These are phyloP conservation scores for Drosophila melanica DNA, from an alignment of 1,140 invertebrate species.

Conservation along the genomic window DNA sequence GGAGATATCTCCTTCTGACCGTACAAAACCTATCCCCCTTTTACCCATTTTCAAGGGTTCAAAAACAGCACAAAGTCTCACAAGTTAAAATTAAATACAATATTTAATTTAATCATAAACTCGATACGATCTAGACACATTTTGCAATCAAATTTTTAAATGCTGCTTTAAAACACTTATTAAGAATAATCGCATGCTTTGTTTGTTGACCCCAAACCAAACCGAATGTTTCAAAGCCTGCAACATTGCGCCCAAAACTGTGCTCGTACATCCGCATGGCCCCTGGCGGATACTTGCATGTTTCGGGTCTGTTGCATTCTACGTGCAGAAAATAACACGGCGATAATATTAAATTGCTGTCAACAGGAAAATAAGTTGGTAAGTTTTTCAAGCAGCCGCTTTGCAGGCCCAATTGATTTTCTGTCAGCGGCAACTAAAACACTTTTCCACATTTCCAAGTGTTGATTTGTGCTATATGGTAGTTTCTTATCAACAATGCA, in stretches of 20 bases:
- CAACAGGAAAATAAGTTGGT: conserved; percentile 80
- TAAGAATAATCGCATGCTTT: conserved; percentile 1
- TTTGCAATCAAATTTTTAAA: no score
- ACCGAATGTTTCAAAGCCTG: neutral
- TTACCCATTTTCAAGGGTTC: no score
- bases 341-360: conserved; percentile 82
- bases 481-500: conserved; percentile 76
- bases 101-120: no score
- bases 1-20: no score
- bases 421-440: conserved; percentile 73
- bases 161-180: neutral
- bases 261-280: neutral
- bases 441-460: conserved; percentile 64
- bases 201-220: neutral
- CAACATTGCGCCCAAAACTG: neutral
- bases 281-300: conserved; percentile 42
- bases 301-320: conserved; percentile 40
- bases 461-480: conserved; percentile 78
- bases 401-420: conserved; percentile 68
- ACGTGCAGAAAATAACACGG: conserved; percentile 78
- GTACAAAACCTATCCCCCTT: no score
- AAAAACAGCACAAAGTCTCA: no score
- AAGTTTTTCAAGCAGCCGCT: conserved; percentile 45
- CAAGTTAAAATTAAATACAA: no score
- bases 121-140: no score